Conservation (phyloP, 2,888 invertebrate genomes). For the Xestoiulus laeticollis region DNA sequence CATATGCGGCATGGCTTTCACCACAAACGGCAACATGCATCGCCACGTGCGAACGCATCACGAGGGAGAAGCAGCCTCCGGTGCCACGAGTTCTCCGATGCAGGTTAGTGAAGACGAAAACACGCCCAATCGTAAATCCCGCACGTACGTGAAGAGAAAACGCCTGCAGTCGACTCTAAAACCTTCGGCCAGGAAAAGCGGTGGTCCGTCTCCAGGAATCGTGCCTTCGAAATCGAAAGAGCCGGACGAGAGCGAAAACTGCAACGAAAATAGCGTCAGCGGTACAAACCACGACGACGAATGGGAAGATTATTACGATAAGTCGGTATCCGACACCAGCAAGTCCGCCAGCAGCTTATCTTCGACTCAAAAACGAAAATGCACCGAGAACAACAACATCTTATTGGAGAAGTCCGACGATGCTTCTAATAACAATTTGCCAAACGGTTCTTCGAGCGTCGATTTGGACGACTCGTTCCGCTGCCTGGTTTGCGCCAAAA, state of each 20-base stretch:
- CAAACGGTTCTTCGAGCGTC: background rate
- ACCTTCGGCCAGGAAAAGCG: background rate
- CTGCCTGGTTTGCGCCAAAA: slow-evolving; percentile 74
- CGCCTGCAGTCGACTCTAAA: background rate
- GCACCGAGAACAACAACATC: slow-evolving; percentile 6
- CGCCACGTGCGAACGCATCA: slow-evolving; percentile 78
- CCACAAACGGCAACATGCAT: slow-evolving; percentile 87
- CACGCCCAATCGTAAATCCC: background rate
- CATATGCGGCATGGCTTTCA: slow-evolving; percentile 81
- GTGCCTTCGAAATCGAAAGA: background rate
- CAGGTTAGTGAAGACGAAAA: slow-evolving; percentile 22
- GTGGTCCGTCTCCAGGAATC: background rate
- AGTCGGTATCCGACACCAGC: background rate
- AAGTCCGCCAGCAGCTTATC: background rate
- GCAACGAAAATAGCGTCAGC: background rate
- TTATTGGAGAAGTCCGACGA: slow-evolving; percentile 54
- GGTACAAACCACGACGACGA: background rate
- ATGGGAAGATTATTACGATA: background rate
- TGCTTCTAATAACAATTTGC: slow-evolving; percentile 53
- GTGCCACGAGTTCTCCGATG: slow-evolving; percentile 1
- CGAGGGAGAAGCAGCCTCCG: slow-evolving; percentile 61
- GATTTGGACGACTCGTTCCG: slow-evolving; percentile 57
- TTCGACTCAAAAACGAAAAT: background rate
- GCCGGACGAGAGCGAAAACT: background rate
- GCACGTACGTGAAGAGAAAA: background rate